Evolutionary conservation across 2,888 invertebrate species (phyloP), one percentile per base, ranked within the genome.

Genomic region (Agrochola litura): DNA sequence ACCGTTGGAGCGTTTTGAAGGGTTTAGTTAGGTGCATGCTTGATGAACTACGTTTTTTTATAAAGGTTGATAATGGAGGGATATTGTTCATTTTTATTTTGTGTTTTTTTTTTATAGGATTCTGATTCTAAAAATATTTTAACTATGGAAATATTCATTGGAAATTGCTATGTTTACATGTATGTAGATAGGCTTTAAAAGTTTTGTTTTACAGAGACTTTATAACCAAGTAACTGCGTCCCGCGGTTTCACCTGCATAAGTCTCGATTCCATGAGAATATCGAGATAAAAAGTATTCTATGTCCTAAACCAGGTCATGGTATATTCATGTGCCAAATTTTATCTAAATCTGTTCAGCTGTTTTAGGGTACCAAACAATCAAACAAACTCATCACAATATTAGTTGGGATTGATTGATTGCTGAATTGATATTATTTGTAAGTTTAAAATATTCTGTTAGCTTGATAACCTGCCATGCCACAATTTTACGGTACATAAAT

Each of bases 1-100:
- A 86, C 83, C 77, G 85, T 82, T 77, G 81, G 61, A 79, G 78
- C 67, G 72, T 67, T 81, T 73, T 56, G 61, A 75, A 58, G 60
- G 76, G 73, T 86, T 76, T 58, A 81, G 69, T 82, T 85, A 72
- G 69, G 46, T 71, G 68, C 61, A 86, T 76, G 69, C 61, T 70
- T 76, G 52, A 74, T 73, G 72, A 79, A 84, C 61, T 63, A n/a
- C 63, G 54, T 69, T 60, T 64, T 70, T 76, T 71, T 64, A 64
- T 56, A 12, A 49, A 60, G 25, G 6, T 70, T 65, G 16, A 65
- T 69, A 25, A 14, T 46, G 4, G 16, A 41, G 12, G 8, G 25
- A 66, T 49, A 22, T n/a, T 54, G n/a, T 84, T 22, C 52, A 43
- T 72, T 69, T 69, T 72, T 58, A 54, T 54, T n/a, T 43, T 75